Percentiles rank a stretch among this genome's conserved stretches.
These are phyloP conservation scores for Trinectes maculatus DNA, from an alignment of 2,113 vertebrate genomes.

Conservation along the genomic window DNA sequence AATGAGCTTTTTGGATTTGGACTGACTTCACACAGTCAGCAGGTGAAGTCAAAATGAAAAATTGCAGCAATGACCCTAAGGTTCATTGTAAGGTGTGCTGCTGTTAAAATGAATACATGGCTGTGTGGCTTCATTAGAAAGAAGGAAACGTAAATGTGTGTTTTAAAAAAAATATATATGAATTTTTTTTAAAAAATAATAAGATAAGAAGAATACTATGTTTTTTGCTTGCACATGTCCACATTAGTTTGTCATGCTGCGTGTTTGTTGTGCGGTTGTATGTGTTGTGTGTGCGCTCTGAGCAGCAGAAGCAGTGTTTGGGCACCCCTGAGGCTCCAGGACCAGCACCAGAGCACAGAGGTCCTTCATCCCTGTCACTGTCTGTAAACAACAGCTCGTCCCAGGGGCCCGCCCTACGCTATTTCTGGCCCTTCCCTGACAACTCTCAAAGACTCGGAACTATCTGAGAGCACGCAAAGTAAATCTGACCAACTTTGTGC, in stretches of 20 bases:
- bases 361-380: conserved; percentile 79
- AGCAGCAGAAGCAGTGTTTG: conserved; percentile 52
- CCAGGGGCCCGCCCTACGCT: conserved; percentile 57
- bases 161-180: too few relatives aligned
- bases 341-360: conserved; percentile 68
- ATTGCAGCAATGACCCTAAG: background rate
- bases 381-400: conserved; percentile 76
- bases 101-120: background rate
- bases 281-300: conserved; percentile 45
- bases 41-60: conserved; percentile 1
- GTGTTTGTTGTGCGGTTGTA: background rate
- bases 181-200: background rate
- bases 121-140: background rate
- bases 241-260: conserved; percentile 7
- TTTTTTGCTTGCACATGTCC: background rate
- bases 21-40: conserved; percentile 22
- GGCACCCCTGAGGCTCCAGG: conserved; percentile 62
- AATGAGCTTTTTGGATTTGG: conserved; percentile 33
- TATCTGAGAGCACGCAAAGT: conserved; percentile 51
- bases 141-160: background rate
- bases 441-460: conserved; percentile 66
- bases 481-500: conserved; percentile 41
- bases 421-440: conserved; percentile 67
- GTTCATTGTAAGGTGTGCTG: background rate
- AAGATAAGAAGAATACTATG: background rate